Base-by-base conservation (phyloP, 2,797 vertebrate genomes). In the Gobio occitaniae region DNA sequence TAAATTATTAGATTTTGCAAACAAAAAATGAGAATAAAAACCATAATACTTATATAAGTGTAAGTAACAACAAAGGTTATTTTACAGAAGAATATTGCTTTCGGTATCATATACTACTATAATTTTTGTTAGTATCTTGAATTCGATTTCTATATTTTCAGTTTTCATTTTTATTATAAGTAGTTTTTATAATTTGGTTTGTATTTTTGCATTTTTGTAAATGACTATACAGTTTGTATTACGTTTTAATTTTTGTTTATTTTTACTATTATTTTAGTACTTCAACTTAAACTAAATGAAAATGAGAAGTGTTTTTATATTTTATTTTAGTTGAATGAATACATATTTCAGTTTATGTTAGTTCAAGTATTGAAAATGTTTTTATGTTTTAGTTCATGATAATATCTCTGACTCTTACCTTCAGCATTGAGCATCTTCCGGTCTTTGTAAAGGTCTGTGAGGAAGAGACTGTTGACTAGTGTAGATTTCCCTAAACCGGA, bases 401-500 rank as follows among this genome's bases (percentile, higher is more conserved):
- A 70, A 25, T 7, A 54, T 6, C n/a, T 17, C 54, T 0, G 21
- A 2, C 36, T 25, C 29, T 63, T 86, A 95, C 95, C 95, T 89
- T 95, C 94, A 10, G 95, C 94, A 69, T 91, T 94, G 1, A 90
- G 92, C 86, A 95, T 90, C 21, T 91, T 95, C 54, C 95, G 92
- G 87, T 94, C 92, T 88, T 90, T 95, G 87, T 95, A 95, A 80
- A 97, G 91, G 82, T 96, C 96, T 16, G 96, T 97, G 88, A 97
- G 95, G 91, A 97, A 97, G 87, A 97, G 92, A 87, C 96, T 96
- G 92, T 97, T 96, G 89, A 97, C 92, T 7, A 97, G 92, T 2
- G 96, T 97, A 17, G 96, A 97, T 92, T 97, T 97, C 66, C 96
- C 97, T 2, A 97, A 95, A 44, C 95, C 95, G 56, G 94, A 94